Conservation (phyloP, 2,888 invertebrate species). For the Shargacucullia verbasci region DNA sequence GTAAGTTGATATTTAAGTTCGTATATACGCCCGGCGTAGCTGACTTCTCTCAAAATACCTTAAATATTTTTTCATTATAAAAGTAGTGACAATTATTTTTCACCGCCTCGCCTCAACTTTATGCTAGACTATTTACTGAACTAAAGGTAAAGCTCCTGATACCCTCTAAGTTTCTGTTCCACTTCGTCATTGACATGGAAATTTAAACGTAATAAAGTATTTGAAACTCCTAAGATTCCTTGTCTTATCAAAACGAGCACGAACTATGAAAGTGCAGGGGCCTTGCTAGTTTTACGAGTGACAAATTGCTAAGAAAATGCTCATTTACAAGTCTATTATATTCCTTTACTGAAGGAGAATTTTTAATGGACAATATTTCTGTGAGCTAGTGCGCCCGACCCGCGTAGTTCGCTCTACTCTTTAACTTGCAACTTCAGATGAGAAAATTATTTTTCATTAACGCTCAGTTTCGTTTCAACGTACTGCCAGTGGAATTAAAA, state of each 20-base stretch:
- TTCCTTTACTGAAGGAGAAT: constrained; percentile 59
- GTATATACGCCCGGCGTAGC: too few species aligned
- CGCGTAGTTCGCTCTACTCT: constrained; percentile 62
- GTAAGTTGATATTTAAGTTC: too few species aligned
- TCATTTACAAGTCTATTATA: constrained; percentile 57
- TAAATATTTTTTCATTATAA: too few species aligned
- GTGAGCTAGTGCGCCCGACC: constrained; percentile 53
- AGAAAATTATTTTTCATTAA: constrained; percentile 85
- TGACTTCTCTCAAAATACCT: too few species aligned
- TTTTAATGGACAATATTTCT: constrained; percentile 74
- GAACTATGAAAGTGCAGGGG: constrained; percentile 24
- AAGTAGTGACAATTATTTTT: too few species aligned
- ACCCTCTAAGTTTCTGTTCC: constrained; percentile 11
- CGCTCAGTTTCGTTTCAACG: constrained; percentile 77
- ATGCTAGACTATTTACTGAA: too few species aligned
- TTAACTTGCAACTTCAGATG: constrained; percentile 77
- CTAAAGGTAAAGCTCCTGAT: constrained; percentile 7
- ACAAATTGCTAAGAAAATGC: constrained; percentile 46
- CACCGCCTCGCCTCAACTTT: too few species aligned
- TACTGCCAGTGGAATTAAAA: constrained; percentile 81
- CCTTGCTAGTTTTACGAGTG: constrained; percentile 34
- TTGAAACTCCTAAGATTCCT: constrained; percentile 21
- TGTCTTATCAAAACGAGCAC: constrained; percentile 18
- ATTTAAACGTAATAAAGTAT: constrained; percentile 33
- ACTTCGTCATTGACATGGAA: constrained; percentile 28